These are phyloP conservation scores for Paraescarpia echinospica DNA, from an alignment of 1,140 invertebrate species.

Conservation along the genomic window DNA sequence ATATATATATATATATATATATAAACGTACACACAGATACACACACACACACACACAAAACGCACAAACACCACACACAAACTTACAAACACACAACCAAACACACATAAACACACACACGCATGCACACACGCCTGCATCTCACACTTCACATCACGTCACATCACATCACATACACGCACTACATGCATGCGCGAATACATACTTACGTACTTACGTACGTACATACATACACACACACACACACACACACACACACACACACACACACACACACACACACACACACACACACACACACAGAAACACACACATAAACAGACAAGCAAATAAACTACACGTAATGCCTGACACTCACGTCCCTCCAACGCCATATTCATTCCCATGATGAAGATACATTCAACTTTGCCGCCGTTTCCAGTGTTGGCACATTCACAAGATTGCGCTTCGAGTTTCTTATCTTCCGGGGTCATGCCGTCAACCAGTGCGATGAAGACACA, in stretches of 20 bases:
- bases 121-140: too few species aligned
- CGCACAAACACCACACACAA: too few species aligned
- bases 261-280: slow-evolving; percentile 23
- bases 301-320: neutral
- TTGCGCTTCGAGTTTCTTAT: neutral
- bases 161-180: too few species aligned
- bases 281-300: slow-evolving; percentile 13
- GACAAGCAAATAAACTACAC: neutral
- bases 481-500: neutral
- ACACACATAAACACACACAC: too few species aligned
- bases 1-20: too few species aligned
- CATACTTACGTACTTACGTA: too few species aligned
- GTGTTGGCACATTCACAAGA: neutral
- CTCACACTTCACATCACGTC: too few species aligned
- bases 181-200: too few species aligned
- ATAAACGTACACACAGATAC: too few species aligned
- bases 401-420: neutral
- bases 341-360: neutral
- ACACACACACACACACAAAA: too few species aligned
- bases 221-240: neutral
- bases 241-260: neutral
- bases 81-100: too few species aligned
- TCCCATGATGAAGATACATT: neutral
- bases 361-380: neutral
- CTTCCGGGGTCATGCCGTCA: neutral